Base-by-base conservation (phyloP, 2,113 vertebrate species). In the Casuarius casuarius region DNA sequence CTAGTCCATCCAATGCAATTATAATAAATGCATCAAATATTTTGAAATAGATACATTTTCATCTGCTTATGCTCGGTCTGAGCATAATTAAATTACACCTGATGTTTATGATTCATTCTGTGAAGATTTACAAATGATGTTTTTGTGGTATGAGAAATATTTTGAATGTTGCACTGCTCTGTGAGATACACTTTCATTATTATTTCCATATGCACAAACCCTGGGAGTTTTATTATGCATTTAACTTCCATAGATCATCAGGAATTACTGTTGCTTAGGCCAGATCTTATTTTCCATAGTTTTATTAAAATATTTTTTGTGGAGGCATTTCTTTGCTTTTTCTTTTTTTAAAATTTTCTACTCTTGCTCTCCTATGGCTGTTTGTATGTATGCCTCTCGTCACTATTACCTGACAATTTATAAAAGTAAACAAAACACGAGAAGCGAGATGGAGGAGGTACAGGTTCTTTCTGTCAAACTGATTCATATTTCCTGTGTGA, bases 191-290 rank as follows among this genome's bases (percentile, higher is more conserved):
- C 38, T 91, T 79, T 40, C 68, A 54, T 92, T 95, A 94, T 97
- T 95, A 86, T 86, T 96, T 84, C 90, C 93, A 96, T 87, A 72
- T 94, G 76, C 70, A 74, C 16, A 94, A 89, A 77, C 33, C 9
- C 46, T 90, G 68, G 14, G 71, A 89, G 26, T 66, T 96, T 94
- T 94, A 65, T 86, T 93, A 92, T 92, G 28, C 81, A 49, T 62
- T 92, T 92, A 84, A 66, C 31, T 85, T 75, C 71, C 71, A 94
- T 87, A 95, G 94, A 84, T 92, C 59, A 68, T 87, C 88, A 68
- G 0, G 3, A 94, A 82, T 76, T 87, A 85, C 62, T 80, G 12
- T 89, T 92, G 17, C 42, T 84, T 80, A 56, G 71, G 59, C 90
- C 76, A 77, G 51, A 87, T 92, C 82, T 62, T 42, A n/a, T 77